These are phyloP conservation scores for Simalia tracyae DNA, from an alignment of 2,797 vertebrate genomes.

Conservation along the genomic window DNA sequence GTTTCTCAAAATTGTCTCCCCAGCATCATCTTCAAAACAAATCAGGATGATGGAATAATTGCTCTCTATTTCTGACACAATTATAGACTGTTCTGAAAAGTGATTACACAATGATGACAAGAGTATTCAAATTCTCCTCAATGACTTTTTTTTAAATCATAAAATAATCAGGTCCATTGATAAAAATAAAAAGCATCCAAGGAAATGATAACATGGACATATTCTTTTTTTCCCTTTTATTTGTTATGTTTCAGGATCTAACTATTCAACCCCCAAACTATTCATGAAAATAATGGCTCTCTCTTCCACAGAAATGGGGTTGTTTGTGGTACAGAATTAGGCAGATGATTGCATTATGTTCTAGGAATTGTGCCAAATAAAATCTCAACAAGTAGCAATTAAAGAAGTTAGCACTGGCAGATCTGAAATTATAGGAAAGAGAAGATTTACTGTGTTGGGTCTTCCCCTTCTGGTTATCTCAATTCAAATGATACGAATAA, in stretches of 20 bases:
- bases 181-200: conserved; percentile 2
- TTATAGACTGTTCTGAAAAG: conserved; percentile 39
- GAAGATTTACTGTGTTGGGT: conserved; percentile 11
- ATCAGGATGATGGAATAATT: conserved; percentile 53
- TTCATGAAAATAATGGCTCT: neutral
- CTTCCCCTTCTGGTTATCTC: neutral
- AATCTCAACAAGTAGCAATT: conserved; percentile 40
- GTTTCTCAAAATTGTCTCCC: conserved; percentile 34
- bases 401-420: conserved; percentile 38
- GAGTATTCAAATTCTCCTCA: conserved; percentile 48
- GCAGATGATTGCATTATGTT: conserved; percentile 30
- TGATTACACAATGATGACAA: conserved; percentile 33
- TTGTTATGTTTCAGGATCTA: conserved; percentile 43
- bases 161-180: conserved; percentile 46
- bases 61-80: conserved; percentile 53
- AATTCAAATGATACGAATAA: conserved; percentile 3
- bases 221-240: conserved; percentile 11
- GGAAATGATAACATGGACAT: conserved; percentile 15
- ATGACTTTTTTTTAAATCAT: neutral
- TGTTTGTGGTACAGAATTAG: neutral
- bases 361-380: conserved; percentile 51
- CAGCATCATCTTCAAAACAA: conserved; percentile 31
- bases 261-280: conserved; percentile 18
- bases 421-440: conserved; percentile 32
- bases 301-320: conserved; percentile 41